Evolutionary conservation across 2,113 vertebrate species (phyloP), one percentile per base, ranked within the genome.

Genomic region (Nibea coibor): DNA sequence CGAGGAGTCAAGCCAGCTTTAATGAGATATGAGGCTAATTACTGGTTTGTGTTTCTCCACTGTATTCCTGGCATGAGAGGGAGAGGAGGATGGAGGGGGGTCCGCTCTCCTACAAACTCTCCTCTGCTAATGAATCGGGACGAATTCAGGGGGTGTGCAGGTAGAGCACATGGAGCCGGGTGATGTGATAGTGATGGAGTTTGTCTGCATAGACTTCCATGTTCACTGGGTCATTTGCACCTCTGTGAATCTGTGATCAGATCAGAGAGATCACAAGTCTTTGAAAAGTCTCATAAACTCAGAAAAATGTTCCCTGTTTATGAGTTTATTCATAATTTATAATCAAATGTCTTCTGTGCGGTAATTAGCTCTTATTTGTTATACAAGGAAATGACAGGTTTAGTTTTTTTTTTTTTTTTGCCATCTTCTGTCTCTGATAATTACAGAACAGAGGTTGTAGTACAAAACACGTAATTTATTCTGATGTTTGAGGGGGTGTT

Each of bases 21-120:
- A 97, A 97, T 96, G 95, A 96, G 95, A 96, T 95, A 94, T 92
- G 65, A 67, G 88, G 93, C 94, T 96, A 97, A 97, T 96, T 96
- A 95, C 94, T 94, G 93, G 93, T 92, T 94, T 94, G 92, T 92
- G 74, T 93, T 95, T 93, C 79, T 77, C 54, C 56, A 39, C 81
- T 90, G 88, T 88, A 88, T 91, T 93, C 89, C 83, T 92, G 92
- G 83, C 91, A 88, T 78, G 88, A 91, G 93, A 82, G 81, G 71
- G 72, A 72, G 54, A 43, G 53, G 78, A 3, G 69, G 74, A 9
- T 19, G 47, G 65, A 10, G 58, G 47, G n/a, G 77, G 3, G 35
- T 39, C 4, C 0, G 35, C 90, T 78, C 88, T 92, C 82, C 91
- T 92, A 92, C 86, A 91, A 88, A 63, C 56, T 75, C 50, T n/a